Base-by-base conservation (phyloP, 2,888 invertebrate genomes). In the Metacarcinus magister region DNA sequence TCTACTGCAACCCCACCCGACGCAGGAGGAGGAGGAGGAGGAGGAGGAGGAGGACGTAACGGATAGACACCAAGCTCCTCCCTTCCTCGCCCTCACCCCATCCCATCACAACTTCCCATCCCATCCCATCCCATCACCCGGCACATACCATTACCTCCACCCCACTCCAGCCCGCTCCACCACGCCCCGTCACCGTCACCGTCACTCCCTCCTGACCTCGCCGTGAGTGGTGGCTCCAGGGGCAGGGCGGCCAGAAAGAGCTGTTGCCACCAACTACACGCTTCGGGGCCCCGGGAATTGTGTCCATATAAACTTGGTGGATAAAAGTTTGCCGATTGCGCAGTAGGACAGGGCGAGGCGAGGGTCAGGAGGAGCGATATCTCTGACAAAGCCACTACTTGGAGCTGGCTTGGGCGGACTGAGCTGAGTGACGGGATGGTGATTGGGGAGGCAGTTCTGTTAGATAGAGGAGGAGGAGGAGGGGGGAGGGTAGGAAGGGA, bases 241-340 rank as follows among this genome's bases (percentile, higher is more conserved):
- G 92, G 54, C 28, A 28, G 13, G 48, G 92, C n/a, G 92, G 54
- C 43, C 46, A 48, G 92, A 48, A 48, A 48, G 46, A 92, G 48
- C 92, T 48, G 46, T 92, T 48, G 28, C 92, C 92, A 54, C 92
- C 92, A 92, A 92, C 92, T 48, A 92, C 28, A 92, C 92, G 92
- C 92, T 92, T 92, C 46, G 92, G 32, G 28, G 54, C 46, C 28
- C 92, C n/a, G n/a, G 89, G 54, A 92, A 92, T 92, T 92, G 92
- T 48, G 92, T 54, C 92, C 48, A 92, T 92, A 92, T 92, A 92
- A 92, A 92, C 92, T 92, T 92, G 13, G 48, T 32, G 82, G 28
- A 92, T 92, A 92, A 92, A 92, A 92, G 92, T 92, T 92, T 92
- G 54, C 46, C 46, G 92, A 92, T 92, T 92, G 92, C 54, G 43